Conservation (phyloP, 2,797 vertebrate genomes). For the Danio kyathit region DNA sequence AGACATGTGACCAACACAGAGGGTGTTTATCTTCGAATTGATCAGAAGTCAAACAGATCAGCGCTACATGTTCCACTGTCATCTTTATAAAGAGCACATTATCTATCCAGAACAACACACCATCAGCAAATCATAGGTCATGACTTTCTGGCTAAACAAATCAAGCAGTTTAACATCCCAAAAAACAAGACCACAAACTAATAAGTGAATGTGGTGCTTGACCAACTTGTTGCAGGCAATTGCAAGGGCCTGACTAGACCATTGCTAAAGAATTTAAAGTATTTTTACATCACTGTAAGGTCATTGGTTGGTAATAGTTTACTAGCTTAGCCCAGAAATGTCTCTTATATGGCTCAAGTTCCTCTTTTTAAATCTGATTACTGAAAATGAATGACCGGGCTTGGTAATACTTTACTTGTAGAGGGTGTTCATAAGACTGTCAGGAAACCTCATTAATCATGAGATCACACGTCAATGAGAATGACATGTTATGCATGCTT, state of each 20-base stretch:
- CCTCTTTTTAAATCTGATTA: neutral
- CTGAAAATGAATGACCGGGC: neutral
- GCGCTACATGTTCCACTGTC: neutral
- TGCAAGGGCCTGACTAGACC: neutral
- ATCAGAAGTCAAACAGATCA: neutral
- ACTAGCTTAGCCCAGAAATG: neutral
- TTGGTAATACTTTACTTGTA: too few relatives aligned
- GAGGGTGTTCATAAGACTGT: too few relatives aligned
- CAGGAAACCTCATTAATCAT: too few relatives aligned
- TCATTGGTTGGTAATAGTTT: neutral
- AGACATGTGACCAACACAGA: neutral
- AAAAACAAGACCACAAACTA: neutral
- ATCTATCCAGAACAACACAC: neutral
- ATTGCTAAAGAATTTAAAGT: too few relatives aligned
- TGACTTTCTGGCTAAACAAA: neutral
- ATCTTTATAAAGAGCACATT: neutral
- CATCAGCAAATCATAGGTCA: neutral
- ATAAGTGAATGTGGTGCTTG: neutral
- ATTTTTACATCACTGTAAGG: too few relatives aligned
- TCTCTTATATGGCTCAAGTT: neutral
- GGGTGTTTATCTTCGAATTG: neutral
- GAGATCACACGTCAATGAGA: too few relatives aligned
- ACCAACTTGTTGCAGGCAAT: neutral
- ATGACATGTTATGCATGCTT: too few relatives aligned
- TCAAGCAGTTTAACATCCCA: too few relatives aligned